A percentile compares a stretch with the other conserved stretches of the same genome.
These are phyloP conservation scores for Callinectes sapidus DNA, from an alignment of 2,888 invertebrate species.

Conservation along the genomic window DNA sequence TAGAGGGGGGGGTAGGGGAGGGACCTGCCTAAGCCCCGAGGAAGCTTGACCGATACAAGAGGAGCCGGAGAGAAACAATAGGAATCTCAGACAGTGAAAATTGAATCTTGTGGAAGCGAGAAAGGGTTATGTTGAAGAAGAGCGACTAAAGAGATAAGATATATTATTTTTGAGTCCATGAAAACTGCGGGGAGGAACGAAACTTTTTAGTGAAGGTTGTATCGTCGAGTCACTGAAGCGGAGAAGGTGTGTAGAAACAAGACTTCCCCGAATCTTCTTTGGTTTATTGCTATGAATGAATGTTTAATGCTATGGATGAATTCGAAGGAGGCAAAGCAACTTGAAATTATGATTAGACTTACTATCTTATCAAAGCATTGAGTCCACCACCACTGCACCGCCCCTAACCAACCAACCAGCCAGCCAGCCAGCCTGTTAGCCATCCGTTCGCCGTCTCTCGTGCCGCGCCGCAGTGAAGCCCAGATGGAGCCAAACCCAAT, in stretches of 20 bases:
- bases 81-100: neutral
- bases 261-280: neutral
- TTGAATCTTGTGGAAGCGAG: neutral
- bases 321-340: neutral
- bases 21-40: neutral
- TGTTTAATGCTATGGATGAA: neutral
- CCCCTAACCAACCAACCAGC: neutral
- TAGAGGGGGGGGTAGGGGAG: neutral
- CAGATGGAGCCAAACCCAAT: slow-evolving; percentile 18
- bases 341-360: neutral
- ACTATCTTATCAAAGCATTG: neutral
- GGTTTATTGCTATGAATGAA: neutral
- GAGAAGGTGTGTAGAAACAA: neutral
- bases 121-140: neutral
- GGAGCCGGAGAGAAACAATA: neutral
- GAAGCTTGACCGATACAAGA: neutral
- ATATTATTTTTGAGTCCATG: neutral
- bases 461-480: neutral
- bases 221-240: neutral
- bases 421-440: neutral
- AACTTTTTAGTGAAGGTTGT: neutral
- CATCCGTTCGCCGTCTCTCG: neutral
- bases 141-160: neutral
- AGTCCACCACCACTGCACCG: neutral
- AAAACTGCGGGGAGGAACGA: neutral